Evolutionary conservation across 2,888 invertebrate species (phyloP).

Genomic region (Temnothorax ravouxi): DNA sequence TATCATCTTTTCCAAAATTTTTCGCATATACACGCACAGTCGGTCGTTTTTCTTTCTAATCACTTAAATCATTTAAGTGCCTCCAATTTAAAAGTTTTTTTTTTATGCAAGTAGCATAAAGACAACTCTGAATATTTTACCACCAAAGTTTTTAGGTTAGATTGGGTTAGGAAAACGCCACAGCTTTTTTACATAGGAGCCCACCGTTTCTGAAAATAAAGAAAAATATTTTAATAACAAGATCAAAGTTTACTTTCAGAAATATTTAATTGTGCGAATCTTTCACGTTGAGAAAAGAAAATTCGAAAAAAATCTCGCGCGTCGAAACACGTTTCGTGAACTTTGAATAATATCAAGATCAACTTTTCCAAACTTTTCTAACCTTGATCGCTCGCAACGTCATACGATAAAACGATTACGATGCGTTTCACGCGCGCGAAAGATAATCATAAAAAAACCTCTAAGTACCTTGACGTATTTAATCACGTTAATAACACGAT

Average conservation of each 20-base stretch:
- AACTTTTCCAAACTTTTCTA: no score
- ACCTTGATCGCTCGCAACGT: neutral
- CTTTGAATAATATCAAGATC: neutral
- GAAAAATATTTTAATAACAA: neutral
- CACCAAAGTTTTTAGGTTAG: neutral
- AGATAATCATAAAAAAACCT: neutral
- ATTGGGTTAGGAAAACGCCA: neutral
- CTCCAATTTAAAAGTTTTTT: neutral
- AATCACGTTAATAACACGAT: neutral
- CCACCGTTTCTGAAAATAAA: neutral
- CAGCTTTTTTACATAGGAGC: neutral
- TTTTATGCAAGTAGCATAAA: neutral
- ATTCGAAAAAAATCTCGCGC: neutral
- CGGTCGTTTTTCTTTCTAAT: neutral
- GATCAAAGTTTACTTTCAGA: neutral
- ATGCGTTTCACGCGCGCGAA: neutral
- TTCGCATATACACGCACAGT: neutral
- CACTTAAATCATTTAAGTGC: neutral
- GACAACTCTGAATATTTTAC: neutral
- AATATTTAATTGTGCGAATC: neutral
- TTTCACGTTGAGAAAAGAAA: neutral
- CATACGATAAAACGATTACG: neutral
- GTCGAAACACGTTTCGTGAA: neutral
- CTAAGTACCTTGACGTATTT: neutral
- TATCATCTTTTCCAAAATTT: constrained; percentile 71